Evolutionary conservation across 2,888 invertebrate species (phyloP), one percentile per base, ranked within the genome.

Genomic region (Actias luna): DNA sequence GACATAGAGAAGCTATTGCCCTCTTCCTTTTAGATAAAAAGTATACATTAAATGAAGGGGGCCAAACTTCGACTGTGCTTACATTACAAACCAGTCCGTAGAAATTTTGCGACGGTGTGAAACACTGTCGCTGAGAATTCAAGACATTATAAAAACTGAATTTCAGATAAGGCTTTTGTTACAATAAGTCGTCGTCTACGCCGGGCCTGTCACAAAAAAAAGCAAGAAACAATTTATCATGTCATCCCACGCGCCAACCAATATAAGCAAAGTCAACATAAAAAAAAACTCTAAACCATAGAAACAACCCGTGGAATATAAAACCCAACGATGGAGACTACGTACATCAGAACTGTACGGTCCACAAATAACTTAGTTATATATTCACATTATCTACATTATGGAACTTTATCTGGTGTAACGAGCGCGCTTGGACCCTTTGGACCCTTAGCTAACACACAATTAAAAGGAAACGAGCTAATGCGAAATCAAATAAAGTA

Each of bases 371-470:
- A 91, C 89, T 90, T 92, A 89, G 85, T 85, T 83, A 87, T 92
- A 92, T 92, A 92, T 92, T 91, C 91, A 92, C 92, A 92, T 89
- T 92, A 92, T 92, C 91, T 92, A 92, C 92, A 92, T 82, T 81
- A 83, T 82, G 87, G 89, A 90, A 88, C 92, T 90, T 88, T 85
- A 90, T 92, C 92, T 90, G 92, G 88, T 75, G 79, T 79, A 80
- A 81, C 80, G 79, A 80, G 78, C 76, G 82, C 80, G 79, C 77
- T 84, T 87, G 87, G 86, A 88, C 87, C 88, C 88, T 78, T 84
- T 87, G 87, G 86, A 88, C 87, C 88, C 88, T 78, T 74, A 76
- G 77, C 76, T 76, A 80, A 76, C 84, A 78, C 72, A 78, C 82
- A 82, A 78, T 69, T 70, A 69, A 79, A 77, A 79, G 71, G 78